Conservation (phyloP, 1,140 invertebrate genomes). For the Euura lappo region DNA sequence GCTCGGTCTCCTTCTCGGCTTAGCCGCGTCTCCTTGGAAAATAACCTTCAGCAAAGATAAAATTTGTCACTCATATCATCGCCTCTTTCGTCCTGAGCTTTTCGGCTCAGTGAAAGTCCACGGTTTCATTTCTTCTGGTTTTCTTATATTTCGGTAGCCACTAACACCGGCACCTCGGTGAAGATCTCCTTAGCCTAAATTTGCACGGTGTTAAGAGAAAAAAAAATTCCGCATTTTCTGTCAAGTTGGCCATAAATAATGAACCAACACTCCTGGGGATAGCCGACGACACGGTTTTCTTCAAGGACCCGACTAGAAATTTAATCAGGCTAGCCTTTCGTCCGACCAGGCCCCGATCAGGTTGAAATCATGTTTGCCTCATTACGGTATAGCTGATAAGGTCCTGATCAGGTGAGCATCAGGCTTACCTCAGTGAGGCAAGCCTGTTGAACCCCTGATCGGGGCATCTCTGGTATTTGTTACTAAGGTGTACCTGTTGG, state of each 20-base stretch:
- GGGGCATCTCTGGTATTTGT: too few relatives aligned
- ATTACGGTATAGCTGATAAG: too few relatives aligned
- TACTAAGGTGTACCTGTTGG: too few relatives aligned
- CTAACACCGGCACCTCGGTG: too few relatives aligned
- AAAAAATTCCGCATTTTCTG: constrained; percentile 31
- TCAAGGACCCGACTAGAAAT: too few relatives aligned
- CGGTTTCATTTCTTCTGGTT: background rate
- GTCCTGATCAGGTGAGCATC: too few relatives aligned
- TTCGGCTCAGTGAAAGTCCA: background rate
- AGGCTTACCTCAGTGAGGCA: too few relatives aligned
- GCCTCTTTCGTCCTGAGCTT: background rate
- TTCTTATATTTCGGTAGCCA: too few relatives aligned
- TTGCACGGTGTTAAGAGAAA: background rate
- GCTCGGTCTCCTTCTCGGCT: background rate
- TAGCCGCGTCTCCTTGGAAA: background rate
- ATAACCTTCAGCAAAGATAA: background rate
- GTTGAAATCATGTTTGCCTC: too few relatives aligned
- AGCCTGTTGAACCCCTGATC: too few relatives aligned
- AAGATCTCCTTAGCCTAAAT: background rate
- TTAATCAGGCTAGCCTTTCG: too few relatives aligned
- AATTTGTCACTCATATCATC: constrained; percentile 14
- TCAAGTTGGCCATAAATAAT: constrained; percentile 41
- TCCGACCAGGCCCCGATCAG: too few relatives aligned
- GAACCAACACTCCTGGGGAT: constrained; percentile 32
- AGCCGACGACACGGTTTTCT: constrained; percentile 28